A percentile compares a stretch with the other conserved stretches of the same genome.
Conservation (phyloP, 2,797 vertebrate species). For the Darevskia nairensis region DNA sequence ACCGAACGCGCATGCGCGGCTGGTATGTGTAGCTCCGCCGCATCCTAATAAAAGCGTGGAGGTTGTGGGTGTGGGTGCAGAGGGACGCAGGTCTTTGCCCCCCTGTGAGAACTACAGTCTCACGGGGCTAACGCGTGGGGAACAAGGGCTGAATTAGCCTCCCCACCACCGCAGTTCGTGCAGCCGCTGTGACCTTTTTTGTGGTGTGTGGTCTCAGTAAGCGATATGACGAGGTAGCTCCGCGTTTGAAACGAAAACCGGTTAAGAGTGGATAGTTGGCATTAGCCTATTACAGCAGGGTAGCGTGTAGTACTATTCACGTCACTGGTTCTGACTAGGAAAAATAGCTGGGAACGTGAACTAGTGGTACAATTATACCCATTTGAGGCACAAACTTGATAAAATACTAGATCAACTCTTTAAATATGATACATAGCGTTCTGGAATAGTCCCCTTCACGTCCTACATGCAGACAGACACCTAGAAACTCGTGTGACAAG, state of each 20-base stretch:
- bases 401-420: background rate
- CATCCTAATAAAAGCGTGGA: background rate
- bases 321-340: background rate
- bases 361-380: background rate
- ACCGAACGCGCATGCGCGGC: slow-evolving; percentile 53
- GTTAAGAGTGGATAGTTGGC: background rate
- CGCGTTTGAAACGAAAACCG: background rate
- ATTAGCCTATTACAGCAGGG: too few relatives aligned
- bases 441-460: background rate
- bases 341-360: background rate
- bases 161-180: background rate
- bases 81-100: accelerated
- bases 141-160: background rate
- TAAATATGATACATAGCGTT: background rate
- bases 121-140: too few relatives aligned
- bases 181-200: background rate
- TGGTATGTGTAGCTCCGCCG: background rate
- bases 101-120: accelerated
- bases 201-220: background rate
- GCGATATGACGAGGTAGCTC: background rate
- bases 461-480: background rate
- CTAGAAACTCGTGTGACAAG: background rate
- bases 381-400: background rate
- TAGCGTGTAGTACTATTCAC: background rate
- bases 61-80: accelerated